phyloP scores from a whole-genome alignment of 2,797 vertebrate species.

The Squalus acanthias region DNA sequence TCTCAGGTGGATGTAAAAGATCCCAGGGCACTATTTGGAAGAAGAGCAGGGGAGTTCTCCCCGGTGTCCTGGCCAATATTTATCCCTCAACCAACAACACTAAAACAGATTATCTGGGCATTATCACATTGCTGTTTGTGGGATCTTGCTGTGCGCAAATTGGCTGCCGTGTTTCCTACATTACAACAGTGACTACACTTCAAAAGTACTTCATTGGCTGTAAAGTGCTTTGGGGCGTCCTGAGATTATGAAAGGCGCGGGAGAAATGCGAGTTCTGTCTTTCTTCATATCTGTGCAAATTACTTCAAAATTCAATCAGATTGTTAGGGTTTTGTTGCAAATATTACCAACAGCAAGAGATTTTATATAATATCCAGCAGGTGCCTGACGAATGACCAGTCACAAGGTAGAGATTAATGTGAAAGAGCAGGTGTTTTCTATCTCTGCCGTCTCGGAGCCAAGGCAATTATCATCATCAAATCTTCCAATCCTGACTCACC shows the following conservation, averaged over 20 bases:
- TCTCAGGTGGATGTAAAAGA: too few relatives aligned
- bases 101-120: too few relatives aligned
- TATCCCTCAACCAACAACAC: too few relatives aligned
- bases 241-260: background rate
- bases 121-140: too few relatives aligned
- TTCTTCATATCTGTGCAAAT: background rate
- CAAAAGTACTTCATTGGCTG: too few relatives aligned
- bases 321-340: background rate
- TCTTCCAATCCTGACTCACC: background rate
- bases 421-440: background rate
- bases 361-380: background rate
- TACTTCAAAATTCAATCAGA: background rate
- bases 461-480: background rate
- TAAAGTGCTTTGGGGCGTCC: too few relatives aligned
- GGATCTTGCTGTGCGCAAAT: too few relatives aligned
- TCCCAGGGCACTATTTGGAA: background rate
- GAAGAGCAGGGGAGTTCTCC: background rate
- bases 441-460: background rate
- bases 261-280: background rate
- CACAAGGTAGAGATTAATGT: background rate
- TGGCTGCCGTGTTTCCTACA: too few relatives aligned
- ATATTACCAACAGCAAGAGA: background rate
- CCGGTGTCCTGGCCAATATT: too few relatives aligned
- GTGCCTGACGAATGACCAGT: background rate
- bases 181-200: too few relatives aligned